phyloP scores from a whole-genome alignment of 2,888 invertebrate genomes.

The Keiferia lycopersicella region DNA sequence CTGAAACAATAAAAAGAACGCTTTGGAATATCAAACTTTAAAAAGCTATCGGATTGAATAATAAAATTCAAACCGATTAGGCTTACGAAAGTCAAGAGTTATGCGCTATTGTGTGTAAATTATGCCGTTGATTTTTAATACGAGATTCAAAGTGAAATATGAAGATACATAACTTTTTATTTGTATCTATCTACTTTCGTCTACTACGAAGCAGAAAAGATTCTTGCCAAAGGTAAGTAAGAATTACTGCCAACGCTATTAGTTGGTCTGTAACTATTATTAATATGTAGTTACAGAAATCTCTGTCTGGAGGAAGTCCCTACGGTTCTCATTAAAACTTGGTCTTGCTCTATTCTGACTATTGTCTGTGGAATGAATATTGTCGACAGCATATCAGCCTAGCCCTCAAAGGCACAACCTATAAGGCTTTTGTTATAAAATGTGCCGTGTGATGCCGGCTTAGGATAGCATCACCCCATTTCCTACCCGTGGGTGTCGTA shows the following conservation, averaged over 20 bases:
- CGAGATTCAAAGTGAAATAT: not conserved
- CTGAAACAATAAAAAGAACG: slow-evolving; percentile 11
- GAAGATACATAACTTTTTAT: not conserved
- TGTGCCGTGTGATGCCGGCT: too few species aligned
- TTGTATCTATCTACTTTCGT: not conserved
- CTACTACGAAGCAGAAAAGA: not conserved
- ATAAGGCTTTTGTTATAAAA: too few species aligned
- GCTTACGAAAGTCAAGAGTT: slow-evolving; percentile 31
- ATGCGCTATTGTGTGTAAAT: slow-evolving; percentile 34
- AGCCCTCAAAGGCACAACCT: too few species aligned
- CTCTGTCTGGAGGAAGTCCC: not conserved
- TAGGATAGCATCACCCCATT: too few species aligned
- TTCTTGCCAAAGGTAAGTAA: not conserved
- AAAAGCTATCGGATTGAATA: not conserved
- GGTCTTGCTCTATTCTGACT: not conserved
- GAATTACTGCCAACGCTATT: not conserved
- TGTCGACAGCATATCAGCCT: too few species aligned
- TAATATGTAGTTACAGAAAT: too few species aligned
- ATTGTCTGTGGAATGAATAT: not conserved
- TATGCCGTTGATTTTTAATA: slow-evolving; percentile 28
- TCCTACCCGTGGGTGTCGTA: too few species aligned
- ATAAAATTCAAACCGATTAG: slow-evolving; percentile 22
- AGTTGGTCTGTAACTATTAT: too few species aligned
- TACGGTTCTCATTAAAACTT: not conserved
- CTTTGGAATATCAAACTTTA: not conserved